phyloP scores from a whole-genome alignment of 2,888 invertebrate genomes.

The Oligia strigilis region DNA sequence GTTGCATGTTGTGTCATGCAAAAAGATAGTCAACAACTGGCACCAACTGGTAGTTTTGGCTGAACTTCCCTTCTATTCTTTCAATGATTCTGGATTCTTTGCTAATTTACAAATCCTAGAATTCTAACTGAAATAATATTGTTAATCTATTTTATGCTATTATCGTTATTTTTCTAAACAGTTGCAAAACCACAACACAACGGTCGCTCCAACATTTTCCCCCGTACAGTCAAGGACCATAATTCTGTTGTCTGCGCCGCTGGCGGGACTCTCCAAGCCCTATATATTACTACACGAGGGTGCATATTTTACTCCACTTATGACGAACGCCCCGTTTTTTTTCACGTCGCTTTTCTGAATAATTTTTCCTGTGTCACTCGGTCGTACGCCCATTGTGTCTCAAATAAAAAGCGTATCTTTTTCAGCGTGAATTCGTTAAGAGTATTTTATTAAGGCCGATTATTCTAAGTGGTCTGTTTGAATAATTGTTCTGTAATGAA shows the following conservation, averaged over 20 bases:
- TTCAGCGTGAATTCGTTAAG: slow-evolving; percentile 63
- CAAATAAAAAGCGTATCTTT: slow-evolving; percentile 65
- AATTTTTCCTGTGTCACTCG: slow-evolving; percentile 67
- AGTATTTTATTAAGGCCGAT: slow-evolving; percentile 63
- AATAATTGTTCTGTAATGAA: slow-evolving; percentile 65
- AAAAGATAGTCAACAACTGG: not conserved
- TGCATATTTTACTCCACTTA: slow-evolving; percentile 72
- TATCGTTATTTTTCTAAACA: not conserved
- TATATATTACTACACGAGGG: slow-evolving; percentile 70
- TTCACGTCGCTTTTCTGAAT: slow-evolving; percentile 60
- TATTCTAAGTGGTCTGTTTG: slow-evolving; percentile 63
- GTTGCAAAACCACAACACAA: slow-evolving; percentile 15
- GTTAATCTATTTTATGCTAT: not conserved
- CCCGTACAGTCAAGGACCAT: slow-evolving; percentile 28
- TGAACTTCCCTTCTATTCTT: not conserved
- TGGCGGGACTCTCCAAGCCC: slow-evolving; percentile 56
- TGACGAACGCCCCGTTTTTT: slow-evolving; percentile 66
- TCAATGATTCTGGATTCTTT: not conserved
- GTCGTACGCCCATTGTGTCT: slow-evolving; percentile 59
- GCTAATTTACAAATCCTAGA: not conserved
- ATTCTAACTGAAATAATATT: not conserved
- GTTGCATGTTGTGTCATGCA: not conserved
- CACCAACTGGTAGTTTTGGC: not conserved
- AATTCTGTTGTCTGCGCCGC: slow-evolving; percentile 43
- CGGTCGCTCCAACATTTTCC: slow-evolving; percentile 25